Evolutionary conservation across 2,888 invertebrate species (phyloP), one percentile per base, ranked within the genome.

Genomic region (Rhingia rostrata): DNA sequence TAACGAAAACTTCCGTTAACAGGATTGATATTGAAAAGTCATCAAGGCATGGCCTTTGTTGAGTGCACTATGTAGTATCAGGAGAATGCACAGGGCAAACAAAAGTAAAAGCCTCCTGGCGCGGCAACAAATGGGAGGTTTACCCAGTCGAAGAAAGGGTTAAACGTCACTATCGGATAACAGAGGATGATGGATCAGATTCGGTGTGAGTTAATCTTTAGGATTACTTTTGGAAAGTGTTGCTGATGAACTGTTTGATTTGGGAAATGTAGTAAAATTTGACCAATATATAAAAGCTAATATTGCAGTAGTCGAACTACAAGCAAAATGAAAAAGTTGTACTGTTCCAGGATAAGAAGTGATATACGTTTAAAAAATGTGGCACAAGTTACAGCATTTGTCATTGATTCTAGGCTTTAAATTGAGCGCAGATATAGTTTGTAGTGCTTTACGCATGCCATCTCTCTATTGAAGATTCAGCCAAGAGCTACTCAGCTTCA

Each of bases 41-140:
- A 73, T 83, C 79, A 83, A 79, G 63, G 66, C 67, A 73, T 67
- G 54, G 67, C 61, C 66, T 74, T 77, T 81, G 81, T 82, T 66
- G 58, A 66, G 47, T 61, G 41, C 35, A 39, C 45, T 67, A 56
- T 60, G 67, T 67, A 67, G 9, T 1, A 47, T 79, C 33, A 61
- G 51, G 37, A 56, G 39, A 61, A 45, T 64, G 53, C 49, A 37
- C 37, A 32, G 41, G 45, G 70, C 70, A 80, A 12, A 58, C 67
- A 60, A 45, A 66, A 54, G 82, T 41, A 51, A 77, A 70, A 14
- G 70, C 58, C 56, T 66, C 14, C 9, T 2, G 56, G 9, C 14
- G 51, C 22, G 22, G 49, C 39, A 39, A 32, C 6, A 12, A 51
- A 37, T 30, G 60, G 39, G 22, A 6, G 43, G 39, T 35, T n/a